Base-by-base conservation (phyloP, 1,140 invertebrate genomes). In the Varroa destructor region DNA sequence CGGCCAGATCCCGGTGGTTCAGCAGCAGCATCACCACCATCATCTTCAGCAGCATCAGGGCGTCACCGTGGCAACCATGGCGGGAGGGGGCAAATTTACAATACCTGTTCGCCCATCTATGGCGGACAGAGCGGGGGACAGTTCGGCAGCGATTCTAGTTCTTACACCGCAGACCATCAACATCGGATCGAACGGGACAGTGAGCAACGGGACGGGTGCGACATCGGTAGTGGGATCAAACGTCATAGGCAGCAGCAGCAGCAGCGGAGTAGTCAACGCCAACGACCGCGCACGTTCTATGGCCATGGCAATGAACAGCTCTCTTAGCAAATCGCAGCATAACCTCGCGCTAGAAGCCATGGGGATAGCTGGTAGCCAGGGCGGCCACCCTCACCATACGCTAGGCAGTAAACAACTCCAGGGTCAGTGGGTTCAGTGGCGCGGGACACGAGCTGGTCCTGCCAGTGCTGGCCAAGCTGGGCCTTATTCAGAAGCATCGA, bases 41-140 rank as follows among this genome's bases (percentile, higher is more conserved):
- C 46, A 51, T 51, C 46, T 51, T 51, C 46, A 51, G 46, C 46
- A 51, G 46, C 25, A 25, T 25, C 46, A 51, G 46, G 46, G 46
- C 46, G 4, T 51, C 46, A 51, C 46, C 46, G 8, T 51, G 46
- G 46, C 46, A 12, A 58, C 57, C 25, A 43, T 67, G 61, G 61
- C 46, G 46, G 42, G 25, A 37, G 40, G 46, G 61, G 61, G 61
- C 61, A 67, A 67, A 46, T 67, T 67, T 67, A 67, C 61, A 40
- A 67, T 67, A 67, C 61, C 61, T 67, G 61, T 67, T 67, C 61
- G 61, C 61, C 61, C 61, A 67, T 67, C 61, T 67, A 67, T 67
- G 61, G 61, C 40, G 61, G 61, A 51, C 46, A 51, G 61, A 67
- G 36, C 61, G 61, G 61, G 61, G 61, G n/a, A 40, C 40, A 46